Conservation (phyloP, 1,140 invertebrate genomes). For the Brachionus calyciflorus region DNA sequence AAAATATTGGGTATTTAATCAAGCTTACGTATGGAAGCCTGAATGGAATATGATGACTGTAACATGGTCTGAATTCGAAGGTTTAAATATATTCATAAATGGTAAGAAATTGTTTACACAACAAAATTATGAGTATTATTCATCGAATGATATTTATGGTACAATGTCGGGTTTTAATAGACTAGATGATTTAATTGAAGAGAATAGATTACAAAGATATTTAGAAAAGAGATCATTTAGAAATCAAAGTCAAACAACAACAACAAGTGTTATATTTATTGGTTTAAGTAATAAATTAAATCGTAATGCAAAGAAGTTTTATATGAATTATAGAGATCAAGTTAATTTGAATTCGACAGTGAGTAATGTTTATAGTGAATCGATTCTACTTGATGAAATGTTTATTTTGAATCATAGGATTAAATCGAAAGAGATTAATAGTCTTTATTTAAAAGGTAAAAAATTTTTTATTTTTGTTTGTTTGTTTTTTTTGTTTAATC, state of each 20-base stretch:
- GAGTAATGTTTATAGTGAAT: not conserved
- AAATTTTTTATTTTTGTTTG: not conserved
- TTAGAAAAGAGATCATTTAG: slow-evolving; percentile 18
- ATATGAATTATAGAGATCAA: not conserved
- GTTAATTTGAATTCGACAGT: not conserved
- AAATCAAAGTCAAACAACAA: not conserved
- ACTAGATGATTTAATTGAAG: not conserved
- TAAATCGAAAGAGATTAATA: not conserved
- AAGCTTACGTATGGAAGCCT: not conserved
- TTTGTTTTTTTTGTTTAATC: too few relatives aligned
- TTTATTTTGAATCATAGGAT: slow-evolving; percentile 13
- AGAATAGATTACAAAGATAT: not conserved
- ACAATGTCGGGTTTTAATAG: not conserved
- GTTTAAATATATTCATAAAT: slow-evolving; percentile 20
- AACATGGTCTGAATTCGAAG: slow-evolving; percentile 41
- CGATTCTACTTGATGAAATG: slow-evolving; percentile 35
- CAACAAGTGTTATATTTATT: not conserved
- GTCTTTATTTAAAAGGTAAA: slow-evolving; percentile 40
- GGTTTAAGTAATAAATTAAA: slow-evolving; percentile 20
- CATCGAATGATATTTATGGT: slow-evolving; percentile 8
- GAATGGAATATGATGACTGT: slow-evolving; percentile 39
- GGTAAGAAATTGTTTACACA: not conserved
- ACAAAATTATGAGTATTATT: slow-evolving; percentile 37
- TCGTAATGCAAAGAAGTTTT: not conserved
- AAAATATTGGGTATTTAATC: not conserved